Base-by-base conservation (phyloP, 2,888 invertebrate species). In the Dryococelus australis region DNA sequence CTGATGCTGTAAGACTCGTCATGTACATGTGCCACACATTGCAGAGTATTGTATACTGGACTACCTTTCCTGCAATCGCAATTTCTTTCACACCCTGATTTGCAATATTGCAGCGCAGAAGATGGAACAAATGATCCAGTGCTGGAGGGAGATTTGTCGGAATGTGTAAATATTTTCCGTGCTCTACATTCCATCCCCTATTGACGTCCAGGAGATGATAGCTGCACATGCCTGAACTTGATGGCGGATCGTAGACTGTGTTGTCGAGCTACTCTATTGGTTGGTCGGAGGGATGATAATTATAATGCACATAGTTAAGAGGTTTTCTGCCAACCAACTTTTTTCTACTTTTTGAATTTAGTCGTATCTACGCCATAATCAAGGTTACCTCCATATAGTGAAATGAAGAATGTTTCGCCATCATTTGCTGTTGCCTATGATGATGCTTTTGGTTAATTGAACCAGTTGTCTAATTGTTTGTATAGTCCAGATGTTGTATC, bases 41-140 rank as follows among this genome's bases (percentile, higher is more conserved):
- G 83, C 24, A 27, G 80, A 80, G 27, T 0, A 80, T 5, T 80
- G 80, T n/a, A 80, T n/a, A n/a, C n/a, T 5, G 10, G 35, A 27
- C 28, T 27, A 16, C 24, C n/a, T 83, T 83, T 43, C 83, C 83
- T 83, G 28, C 83, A 83, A 28, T 83, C 83, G 5, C 27, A 28
- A 83, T 28, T 83, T 43, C 83, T 28, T 83, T 35, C 83, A 83
- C 83, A 83, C 35, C 28, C 83, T 26, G 83, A 4, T 35, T 83
- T 83, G 13, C 83, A 83, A 83, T n/a, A n/a, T 83, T 83, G 35
- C 28, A 83, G 83, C 35, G 83, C 35, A 83, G 35, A 83, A 83
- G 28, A 83, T 28, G 83, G 83, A 83, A 27, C 83, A 83, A 83
- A 83, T 83, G 35, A 27, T 83, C 83, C 9, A n/a, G 83, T 83